Evolutionary conservation across 2,113 vertebrate species (phyloP).

Genomic region (Plecturocebus donacophilus): DNA sequence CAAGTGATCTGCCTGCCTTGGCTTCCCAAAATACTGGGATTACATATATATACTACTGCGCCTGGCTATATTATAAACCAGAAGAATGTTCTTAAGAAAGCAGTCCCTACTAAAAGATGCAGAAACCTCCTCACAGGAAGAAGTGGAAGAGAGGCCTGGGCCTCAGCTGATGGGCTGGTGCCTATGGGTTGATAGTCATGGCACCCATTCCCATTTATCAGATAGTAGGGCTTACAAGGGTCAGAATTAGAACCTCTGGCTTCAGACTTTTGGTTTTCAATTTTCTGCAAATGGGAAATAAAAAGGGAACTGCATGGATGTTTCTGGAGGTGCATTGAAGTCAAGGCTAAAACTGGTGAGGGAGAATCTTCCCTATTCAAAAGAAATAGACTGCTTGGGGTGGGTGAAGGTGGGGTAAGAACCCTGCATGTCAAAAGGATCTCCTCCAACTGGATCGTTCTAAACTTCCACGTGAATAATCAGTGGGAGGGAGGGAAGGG

Average conservation of each 20-base stretch:
- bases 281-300: neutral
- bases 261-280: neutral
- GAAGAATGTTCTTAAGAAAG: conserved; percentile 3
- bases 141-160: neutral
- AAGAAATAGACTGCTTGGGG: neutral
- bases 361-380: neutral
- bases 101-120: neutral
- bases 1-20: too few relatives aligned
- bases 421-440: neutral
- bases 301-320: neutral
- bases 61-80: neutral
- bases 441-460: neutral
- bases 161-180: neutral
- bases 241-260: neutral
- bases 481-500: neutral
- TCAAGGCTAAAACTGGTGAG: neutral
- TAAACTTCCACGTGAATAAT: neutral
- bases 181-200: neutral
- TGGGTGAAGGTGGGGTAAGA: neutral
- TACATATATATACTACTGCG: too few relatives aligned
- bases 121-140: neutral
- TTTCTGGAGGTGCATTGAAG: neutral
- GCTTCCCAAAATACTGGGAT: too few relatives aligned
- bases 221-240: neutral
- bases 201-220: neutral